Conservation (phyloP, 2,113 vertebrate genomes). For the Tachuris rubrigastra region DNA sequence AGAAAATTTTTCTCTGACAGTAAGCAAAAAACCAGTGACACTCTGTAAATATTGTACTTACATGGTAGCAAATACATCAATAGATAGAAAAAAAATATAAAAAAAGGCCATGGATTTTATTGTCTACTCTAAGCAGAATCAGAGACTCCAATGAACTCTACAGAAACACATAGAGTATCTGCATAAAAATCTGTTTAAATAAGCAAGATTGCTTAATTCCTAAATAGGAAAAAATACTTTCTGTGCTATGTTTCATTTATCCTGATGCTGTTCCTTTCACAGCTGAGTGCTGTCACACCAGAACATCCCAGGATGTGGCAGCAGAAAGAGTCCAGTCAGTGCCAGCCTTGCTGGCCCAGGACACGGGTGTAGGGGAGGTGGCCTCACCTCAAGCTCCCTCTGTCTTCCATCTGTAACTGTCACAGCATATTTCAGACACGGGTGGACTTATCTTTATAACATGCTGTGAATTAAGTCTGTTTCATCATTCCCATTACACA, state of each 20-base stretch:
- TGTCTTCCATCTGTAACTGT: neutral
- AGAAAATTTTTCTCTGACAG: neutral
- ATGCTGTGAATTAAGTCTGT: neutral
- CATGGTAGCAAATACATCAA: neutral
- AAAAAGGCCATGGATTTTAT: neutral
- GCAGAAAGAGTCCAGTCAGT: neutral
- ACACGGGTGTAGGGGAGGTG: fast-evolving
- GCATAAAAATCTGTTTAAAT: neutral
- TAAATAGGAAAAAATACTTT: neutral
- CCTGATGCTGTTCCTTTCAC: neutral
- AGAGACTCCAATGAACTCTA: neutral
- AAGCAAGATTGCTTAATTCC: neutral
- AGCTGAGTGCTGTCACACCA: neutral
- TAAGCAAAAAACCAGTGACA: neutral
- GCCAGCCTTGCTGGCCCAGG: neutral
- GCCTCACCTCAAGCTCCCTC: neutral
- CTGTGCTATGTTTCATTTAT: neutral
- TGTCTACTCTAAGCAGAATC: neutral
- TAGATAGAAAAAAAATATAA: neutral
- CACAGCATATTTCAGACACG: fast-evolving
- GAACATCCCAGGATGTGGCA: fast-evolving
- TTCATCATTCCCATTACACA: neutral
- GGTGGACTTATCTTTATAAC: neutral
- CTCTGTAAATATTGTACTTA: neutral
- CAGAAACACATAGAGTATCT: neutral